Evolutionary conservation across 2,113 vertebrate species (phyloP).

Genomic region (Orthonyx spaldingii): DNA sequence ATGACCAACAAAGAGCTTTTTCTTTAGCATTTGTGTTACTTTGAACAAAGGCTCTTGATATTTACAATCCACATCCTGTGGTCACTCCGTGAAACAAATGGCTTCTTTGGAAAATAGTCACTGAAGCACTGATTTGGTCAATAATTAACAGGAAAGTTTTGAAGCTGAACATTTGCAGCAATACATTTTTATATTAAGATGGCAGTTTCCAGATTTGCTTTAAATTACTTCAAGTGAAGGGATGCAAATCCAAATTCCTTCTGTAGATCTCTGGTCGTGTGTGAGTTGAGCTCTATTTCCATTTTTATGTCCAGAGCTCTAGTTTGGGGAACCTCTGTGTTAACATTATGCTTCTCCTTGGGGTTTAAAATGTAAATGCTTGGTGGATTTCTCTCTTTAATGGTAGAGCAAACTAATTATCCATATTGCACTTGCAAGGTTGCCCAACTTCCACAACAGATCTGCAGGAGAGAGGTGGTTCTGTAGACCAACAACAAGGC

Average conservation of each 20-base stretch:
- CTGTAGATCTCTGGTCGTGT: background rate
- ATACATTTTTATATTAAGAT: background rate
- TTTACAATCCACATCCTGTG: background rate
- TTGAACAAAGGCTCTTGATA: background rate
- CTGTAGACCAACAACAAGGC: background rate
- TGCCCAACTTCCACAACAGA: background rate
- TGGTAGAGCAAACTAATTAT: background rate
- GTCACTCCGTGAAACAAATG: background rate
- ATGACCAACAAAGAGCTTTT: background rate
- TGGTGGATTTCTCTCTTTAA: background rate
- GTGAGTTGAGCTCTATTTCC: background rate
- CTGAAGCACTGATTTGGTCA: background rate
- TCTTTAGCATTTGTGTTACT: background rate
- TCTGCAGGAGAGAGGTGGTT: background rate
- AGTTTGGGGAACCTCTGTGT: background rate
- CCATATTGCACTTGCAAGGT: background rate
- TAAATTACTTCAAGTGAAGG: background rate
- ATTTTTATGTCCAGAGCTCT: background rate
- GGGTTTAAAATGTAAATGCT: background rate
- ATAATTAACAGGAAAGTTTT: background rate
- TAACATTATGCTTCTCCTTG: background rate
- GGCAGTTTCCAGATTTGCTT: background rate
- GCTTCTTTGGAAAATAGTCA: background rate
- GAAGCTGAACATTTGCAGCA: background rate
- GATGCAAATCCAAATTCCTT: background rate